Conservation (phyloP, 2,888 invertebrate species). For the Ectropis crepuscularia region DNA sequence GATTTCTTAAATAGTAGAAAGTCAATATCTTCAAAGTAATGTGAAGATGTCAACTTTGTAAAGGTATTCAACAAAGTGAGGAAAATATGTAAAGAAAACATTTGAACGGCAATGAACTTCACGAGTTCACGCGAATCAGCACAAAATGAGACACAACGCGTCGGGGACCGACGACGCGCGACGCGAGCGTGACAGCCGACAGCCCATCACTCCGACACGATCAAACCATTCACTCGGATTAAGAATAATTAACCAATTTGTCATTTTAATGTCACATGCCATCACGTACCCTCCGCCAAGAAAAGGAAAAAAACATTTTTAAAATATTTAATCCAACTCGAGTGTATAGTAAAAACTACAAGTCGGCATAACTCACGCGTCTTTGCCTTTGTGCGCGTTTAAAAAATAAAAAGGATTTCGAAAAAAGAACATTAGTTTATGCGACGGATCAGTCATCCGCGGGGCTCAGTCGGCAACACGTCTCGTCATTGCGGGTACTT, state of each 20-base stretch:
- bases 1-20: conserved; percentile 9
- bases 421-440: conserved; percentile 80
- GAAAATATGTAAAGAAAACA: conserved; percentile 33
- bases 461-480: conserved; percentile 71
- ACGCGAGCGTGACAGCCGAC: conserved; percentile 49
- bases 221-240: conserved; percentile 78
- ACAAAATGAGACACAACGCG: conserved; percentile 39
- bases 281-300: conserved; percentile 70
- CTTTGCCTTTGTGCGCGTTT: conserved; percentile 77
- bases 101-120: conserved; percentile 60
- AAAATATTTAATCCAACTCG: conserved; percentile 79
- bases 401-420: conserved; percentile 72
- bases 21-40: not conserved
- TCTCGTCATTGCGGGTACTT: conserved; percentile 65
- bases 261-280: conserved; percentile 85
- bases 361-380: conserved; percentile 79
- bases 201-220: conserved; percentile 66
- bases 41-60: conserved; percentile 14
- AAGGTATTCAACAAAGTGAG: conserved; percentile 18
- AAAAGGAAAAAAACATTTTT: conserved; percentile 72
- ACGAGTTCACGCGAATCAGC: conserved; percentile 46
- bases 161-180: conserved; percentile 38
- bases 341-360: conserved; percentile 81
- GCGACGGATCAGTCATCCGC: conserved; percentile 81
- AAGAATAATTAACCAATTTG: conserved; percentile 84